Conservation (phyloP, 2,888 invertebrate genomes). For the Dromius quadrimaculatus region DNA sequence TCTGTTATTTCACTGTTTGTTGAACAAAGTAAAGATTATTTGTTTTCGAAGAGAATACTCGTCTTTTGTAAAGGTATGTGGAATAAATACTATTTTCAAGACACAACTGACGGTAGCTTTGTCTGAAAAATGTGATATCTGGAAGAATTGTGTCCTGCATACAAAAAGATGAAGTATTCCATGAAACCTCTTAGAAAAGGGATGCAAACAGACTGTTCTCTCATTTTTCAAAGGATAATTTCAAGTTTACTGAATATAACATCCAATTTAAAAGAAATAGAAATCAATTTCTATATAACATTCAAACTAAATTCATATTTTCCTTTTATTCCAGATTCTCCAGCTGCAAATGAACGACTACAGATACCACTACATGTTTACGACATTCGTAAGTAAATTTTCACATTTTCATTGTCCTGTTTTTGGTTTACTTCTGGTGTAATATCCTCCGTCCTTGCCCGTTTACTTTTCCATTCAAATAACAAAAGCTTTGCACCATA, state of each 20-base stretch:
- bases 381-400: slow-evolving; percentile 94
- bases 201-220: neutral
- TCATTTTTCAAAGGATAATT: neutral
- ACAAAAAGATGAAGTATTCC: slow-evolving; percentile 13
- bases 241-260: too few relatives aligned
- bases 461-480: too few relatives aligned
- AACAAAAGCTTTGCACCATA: too few relatives aligned
- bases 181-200: slow-evolving; percentile 12
- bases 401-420: too few relatives aligned
- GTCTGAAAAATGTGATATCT: slow-evolving; percentile 35
- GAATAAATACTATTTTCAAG: slow-evolving; percentile 13
- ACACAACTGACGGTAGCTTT: slow-evolving; percentile 17
- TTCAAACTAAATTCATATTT: slow-evolving; percentile 14
- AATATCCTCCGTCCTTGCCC: too few relatives aligned
- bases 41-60: slow-evolving; percentile 7
- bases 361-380: slow-evolving; percentile 94
- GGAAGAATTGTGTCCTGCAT: slow-evolving; percentile 27
- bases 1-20: neutral
- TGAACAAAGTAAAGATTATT: neutral
- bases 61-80: slow-evolving; percentile 2
- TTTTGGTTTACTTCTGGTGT: too few relatives aligned
- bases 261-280: too few relatives aligned
- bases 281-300: too few relatives aligned
- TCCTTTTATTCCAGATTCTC: slow-evolving; percentile 78
- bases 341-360: slow-evolving; percentile 97